phyloP scores from a whole-genome alignment of 2,797 vertebrate species.

The Gadopsis bispinosus region DNA sequence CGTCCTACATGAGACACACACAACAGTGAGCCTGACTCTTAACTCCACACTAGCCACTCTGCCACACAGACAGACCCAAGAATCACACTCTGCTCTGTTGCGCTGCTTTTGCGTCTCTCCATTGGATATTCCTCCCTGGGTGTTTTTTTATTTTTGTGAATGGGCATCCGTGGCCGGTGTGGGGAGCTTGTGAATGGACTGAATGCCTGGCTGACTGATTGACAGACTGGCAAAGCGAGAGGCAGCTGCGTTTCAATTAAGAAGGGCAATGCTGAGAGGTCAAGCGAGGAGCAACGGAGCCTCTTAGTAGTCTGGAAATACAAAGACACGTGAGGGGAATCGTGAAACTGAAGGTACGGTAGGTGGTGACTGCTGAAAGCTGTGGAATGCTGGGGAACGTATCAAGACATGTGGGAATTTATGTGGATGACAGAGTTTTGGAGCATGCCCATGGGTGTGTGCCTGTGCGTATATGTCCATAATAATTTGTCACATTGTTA shows the following conservation, averaged over 20 bases:
- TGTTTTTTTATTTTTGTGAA: slow-evolving; percentile 80
- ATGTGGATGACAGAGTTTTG: slow-evolving; percentile 65
- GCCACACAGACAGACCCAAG: slow-evolving; percentile 74
- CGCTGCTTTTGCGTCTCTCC: slow-evolving; percentile 58
- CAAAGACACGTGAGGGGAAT: slow-evolving; percentile 76
- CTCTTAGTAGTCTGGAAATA: slow-evolving; percentile 80
- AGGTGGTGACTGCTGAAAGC: slow-evolving; percentile 65
- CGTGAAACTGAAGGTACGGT: slow-evolving; percentile 72
- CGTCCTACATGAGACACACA: slow-evolving; percentile 80
- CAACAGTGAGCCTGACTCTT: slow-evolving; percentile 77
- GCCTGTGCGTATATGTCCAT: slow-evolving; percentile 28
- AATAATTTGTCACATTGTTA: slow-evolving; percentile 51
- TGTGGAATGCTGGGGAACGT: slow-evolving; percentile 73
- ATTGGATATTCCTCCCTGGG: slow-evolving; percentile 74
- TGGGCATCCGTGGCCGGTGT: slow-evolving; percentile 73
- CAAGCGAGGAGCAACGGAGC: slow-evolving; percentile 76
- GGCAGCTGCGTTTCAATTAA: slow-evolving; percentile 69
- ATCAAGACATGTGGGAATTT: slow-evolving; percentile 78
- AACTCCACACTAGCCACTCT: slow-evolving; percentile 74
- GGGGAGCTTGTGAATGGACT: slow-evolving; percentile 83
- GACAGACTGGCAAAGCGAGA: slow-evolving; percentile 60
- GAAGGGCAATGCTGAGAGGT: slow-evolving; percentile 83
- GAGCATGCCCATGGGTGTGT: slow-evolving; percentile 56
- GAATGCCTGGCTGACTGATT: slow-evolving; percentile 64
- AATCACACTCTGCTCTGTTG: slow-evolving; percentile 69